phyloP scores from a whole-genome alignment of 2,113 vertebrate species.

The Corythoichthys intestinalis region DNA sequence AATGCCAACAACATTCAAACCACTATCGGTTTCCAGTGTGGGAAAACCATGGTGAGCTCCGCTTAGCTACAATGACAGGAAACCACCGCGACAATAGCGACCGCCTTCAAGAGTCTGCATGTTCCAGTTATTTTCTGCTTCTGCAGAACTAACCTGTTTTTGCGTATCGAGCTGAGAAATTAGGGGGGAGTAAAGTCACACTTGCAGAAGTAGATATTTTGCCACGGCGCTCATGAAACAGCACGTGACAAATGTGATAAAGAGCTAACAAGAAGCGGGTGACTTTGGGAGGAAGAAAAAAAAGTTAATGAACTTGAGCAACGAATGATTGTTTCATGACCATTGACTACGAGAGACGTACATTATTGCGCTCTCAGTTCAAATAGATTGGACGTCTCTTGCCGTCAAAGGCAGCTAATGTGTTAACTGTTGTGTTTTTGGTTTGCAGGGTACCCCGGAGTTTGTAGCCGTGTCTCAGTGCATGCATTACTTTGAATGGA shows the following conservation, averaged over 20 bases:
- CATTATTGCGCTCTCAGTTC: too few species aligned
- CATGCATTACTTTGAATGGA: conserved; percentile 95
- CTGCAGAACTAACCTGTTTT: not conserved
- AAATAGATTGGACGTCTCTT: too few species aligned
- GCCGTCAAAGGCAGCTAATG: too few species aligned
- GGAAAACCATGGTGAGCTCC: conserved; percentile 87
- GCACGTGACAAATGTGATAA: conserved; percentile 1
- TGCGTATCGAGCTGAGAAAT: not conserved
- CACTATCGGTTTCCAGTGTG: conserved; percentile 89
- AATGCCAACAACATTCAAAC: conserved; percentile 70
- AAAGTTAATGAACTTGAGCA: not conserved
- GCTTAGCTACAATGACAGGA: not conserved
- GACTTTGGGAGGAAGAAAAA: not conserved
- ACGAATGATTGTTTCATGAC: too few species aligned
- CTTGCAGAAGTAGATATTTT: not conserved
- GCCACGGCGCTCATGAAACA: not conserved
- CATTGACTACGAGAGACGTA: too few species aligned
- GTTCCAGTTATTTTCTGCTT: conserved; percentile 24
- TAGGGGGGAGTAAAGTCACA: not conserved
- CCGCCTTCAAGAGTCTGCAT: conserved; percentile 1
- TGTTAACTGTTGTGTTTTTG: not conserved
- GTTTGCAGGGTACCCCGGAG: conserved; percentile 86
- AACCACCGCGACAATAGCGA: not conserved
- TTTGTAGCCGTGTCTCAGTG: conserved; percentile 85
- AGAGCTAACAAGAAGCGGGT: not conserved